Evolutionary conservation across 2,888 invertebrate genomes (phyloP).

Genomic region (Cheilosia variabilis): DNA sequence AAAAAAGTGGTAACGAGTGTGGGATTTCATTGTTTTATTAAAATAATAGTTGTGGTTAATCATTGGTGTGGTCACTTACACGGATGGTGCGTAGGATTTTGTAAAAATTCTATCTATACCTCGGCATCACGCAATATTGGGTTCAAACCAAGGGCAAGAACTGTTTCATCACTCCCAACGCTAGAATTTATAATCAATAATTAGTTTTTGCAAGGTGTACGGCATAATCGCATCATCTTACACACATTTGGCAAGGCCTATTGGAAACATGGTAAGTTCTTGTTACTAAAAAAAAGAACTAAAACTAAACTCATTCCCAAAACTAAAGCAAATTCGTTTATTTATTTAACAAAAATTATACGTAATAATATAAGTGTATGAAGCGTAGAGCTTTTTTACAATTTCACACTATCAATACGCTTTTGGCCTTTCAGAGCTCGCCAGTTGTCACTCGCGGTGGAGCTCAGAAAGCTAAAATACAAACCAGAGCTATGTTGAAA

Average conservation of each 20-base stretch:
- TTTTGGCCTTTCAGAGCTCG: conserved; percentile 79
- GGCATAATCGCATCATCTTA: conserved; percentile 26
- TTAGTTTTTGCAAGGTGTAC: conserved; percentile 25
- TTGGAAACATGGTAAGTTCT: conserved; percentile 60
- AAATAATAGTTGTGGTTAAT: conserved; percentile 36
- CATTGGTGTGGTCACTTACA: background rate
- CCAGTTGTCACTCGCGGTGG: conserved; percentile 86
- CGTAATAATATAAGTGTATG: background rate
- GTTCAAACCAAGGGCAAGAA: conserved; percentile 1
- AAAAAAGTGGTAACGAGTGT: conserved; percentile 44
- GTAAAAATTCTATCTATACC: conserved; percentile 25
- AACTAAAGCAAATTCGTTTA: conserved; percentile 8
- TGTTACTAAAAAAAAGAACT: conserved; percentile 8
- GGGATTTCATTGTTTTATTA: conserved; percentile 65
- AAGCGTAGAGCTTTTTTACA: conserved; percentile 30
- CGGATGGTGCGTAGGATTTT: conserved; percentile 52
- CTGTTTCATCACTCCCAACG: conserved; percentile 36
- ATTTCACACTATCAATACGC: conserved; percentile 8
- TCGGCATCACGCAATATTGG: conserved; percentile 29
- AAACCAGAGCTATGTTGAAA: conserved; percentile 86
- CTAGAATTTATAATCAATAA: conserved; percentile 44
- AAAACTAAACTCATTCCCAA: background rate
- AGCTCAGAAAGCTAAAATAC: conserved; percentile 87
- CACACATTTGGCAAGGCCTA: conserved; percentile 35
- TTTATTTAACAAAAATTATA: conserved; percentile 2